Evolutionary conservation across 2,113 vertebrate species (phyloP).

Genomic region (Eurypyga helias): DNA sequence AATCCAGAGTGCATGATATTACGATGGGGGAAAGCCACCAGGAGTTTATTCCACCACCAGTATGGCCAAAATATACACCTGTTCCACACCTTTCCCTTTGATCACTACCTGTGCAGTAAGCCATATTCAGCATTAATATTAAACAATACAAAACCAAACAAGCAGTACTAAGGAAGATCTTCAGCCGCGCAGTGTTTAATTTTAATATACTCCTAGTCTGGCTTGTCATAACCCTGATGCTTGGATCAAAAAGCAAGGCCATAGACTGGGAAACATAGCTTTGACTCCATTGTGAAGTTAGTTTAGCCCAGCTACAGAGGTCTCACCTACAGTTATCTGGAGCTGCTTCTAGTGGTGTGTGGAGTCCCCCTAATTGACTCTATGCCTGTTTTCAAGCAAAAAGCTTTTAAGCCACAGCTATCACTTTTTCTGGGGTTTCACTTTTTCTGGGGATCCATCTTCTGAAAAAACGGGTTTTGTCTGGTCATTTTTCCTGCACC

Average conservation of each 20-base stretch:
- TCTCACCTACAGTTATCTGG: neutral
- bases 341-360: neutral
- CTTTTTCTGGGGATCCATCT: neutral
- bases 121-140: neutral
- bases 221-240: neutral
- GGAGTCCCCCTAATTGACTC: neutral
- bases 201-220: neutral
- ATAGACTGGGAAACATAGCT: neutral
- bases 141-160: neutral
- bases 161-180: neutral
- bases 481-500: neutral
- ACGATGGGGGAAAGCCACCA: rapidly evolving
- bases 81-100: neutral
- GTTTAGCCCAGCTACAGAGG: neutral
- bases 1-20: neutral
- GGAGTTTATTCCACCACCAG: neutral
- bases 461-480: neutral
- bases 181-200: neutral
- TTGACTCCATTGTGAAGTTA: neutral
- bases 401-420: neutral
- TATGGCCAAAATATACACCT: neutral
- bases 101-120: neutral
- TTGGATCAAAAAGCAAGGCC: neutral
- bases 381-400: neutral
- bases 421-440: neutral